Conservation (phyloP, 1,140 invertebrate species). For the Halesus radiatus region DNA sequence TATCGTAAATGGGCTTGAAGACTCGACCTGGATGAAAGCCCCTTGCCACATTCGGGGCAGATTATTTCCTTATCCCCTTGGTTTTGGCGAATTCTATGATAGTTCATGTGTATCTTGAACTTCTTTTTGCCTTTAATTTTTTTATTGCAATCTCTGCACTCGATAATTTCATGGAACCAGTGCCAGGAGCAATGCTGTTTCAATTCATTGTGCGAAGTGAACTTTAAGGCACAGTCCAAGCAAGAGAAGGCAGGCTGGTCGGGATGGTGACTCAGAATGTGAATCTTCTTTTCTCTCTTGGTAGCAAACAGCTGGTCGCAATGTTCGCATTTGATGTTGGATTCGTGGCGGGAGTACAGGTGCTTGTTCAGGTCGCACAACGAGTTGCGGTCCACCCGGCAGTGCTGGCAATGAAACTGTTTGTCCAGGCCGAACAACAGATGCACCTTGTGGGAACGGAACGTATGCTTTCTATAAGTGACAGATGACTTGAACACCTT, state of each 20-base stretch:
- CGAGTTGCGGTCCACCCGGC: background rate
- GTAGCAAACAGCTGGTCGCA: constrained; percentile 24
- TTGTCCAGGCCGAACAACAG: background rate
- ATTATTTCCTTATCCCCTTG: constrained; percentile 23
- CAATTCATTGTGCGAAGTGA: background rate
- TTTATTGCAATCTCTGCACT: constrained; percentile 38
- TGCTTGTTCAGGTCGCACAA: constrained; percentile 23
- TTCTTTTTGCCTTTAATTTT: constrained; percentile 42
- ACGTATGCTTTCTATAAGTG: constrained; percentile 20
- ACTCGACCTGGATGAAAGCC: constrained; percentile 10
- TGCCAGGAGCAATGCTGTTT: constrained; percentile 37
- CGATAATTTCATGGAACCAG: constrained; percentile 33
- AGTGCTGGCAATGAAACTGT: constrained; percentile 14
- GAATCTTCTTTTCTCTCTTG: constrained; percentile 18
- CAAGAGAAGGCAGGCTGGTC: constrained; percentile 25
- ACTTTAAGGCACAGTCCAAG: constrained; percentile 12
- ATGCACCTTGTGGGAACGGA: constrained; percentile 1
- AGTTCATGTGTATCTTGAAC: constrained; percentile 29
- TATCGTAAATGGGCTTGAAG: constrained; percentile 34
- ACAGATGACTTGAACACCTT: constrained; percentile 16
- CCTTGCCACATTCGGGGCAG: constrained; percentile 39
- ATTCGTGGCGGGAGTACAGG: constrained; percentile 31
- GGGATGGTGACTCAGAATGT: constrained; percentile 25
- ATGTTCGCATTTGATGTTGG: constrained; percentile 14
- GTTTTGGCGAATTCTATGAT: constrained; percentile 24